These are phyloP conservation scores for Spilarctia lutea DNA, from an alignment of 2,888 invertebrate species.

Conservation along the genomic window DNA sequence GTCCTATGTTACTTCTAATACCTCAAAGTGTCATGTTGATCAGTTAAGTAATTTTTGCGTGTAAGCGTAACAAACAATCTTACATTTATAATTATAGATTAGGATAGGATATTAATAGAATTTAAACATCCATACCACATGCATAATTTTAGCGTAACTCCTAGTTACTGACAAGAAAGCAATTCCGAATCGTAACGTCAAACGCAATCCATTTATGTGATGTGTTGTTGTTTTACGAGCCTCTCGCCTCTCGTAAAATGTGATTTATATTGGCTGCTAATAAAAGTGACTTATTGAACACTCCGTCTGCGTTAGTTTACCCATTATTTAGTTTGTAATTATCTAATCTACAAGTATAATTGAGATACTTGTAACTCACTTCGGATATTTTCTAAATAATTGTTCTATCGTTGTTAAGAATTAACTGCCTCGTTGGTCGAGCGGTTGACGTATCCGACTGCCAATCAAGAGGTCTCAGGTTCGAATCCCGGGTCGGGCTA, in stretches of 20 bases:
- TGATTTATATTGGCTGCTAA: constrained; percentile 29
- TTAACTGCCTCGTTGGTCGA: no score
- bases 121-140: no score
- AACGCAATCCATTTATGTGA: constrained; percentile 36
- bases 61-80: no score
- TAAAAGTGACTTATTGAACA: constrained; percentile 24
- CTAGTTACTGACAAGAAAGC: constrained; percentile 14
- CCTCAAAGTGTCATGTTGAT: no score
- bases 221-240: constrained; percentile 32
- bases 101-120: no score
- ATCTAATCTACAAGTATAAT: not conserved
- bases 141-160: not conserved
- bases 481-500: no score
- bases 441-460: no score
- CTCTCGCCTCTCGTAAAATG: constrained; percentile 31
- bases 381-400: not conserved
- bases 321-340: not conserved
- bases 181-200: constrained; percentile 39
- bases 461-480: no score
- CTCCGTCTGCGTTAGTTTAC: not conserved
- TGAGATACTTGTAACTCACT: not conserved
- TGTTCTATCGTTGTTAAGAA: no score
- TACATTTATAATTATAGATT: no score
- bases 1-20: no score
- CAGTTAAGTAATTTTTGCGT: no score